Base-by-base conservation (phyloP, 2,113 vertebrate genomes). In the Onychorhynchus coronatus region DNA sequence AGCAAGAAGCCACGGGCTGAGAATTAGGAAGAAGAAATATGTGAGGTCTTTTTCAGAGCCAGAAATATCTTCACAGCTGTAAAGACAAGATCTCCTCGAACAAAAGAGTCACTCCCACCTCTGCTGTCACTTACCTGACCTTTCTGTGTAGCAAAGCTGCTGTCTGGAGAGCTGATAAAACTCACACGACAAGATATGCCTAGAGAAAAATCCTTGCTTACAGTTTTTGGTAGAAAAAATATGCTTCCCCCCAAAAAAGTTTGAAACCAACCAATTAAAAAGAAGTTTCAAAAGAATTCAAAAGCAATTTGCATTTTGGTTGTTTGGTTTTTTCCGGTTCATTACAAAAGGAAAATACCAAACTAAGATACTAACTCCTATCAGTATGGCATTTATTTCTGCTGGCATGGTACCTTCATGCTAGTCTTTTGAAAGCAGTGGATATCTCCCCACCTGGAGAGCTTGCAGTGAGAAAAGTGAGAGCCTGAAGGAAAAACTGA, bases 161-260 rank as follows among this genome's bases (percentile, higher is more conserved):
- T 28, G 4, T 24, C 66, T 85, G 68, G 52, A 78, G n/a, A 92
- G 39, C 52, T 61, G 88, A 85, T 68, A 85, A 92, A 72, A 68
- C 56, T 76, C 53, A 42, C n/a, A 30, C 33, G 58, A 25, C 30
- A 56, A 80, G 47, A 73, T 20, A 66, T 6, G 28, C 49, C 83
- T 70, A 25, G 28, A 58, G 37, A 91, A 70, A 89, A 92, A 73
- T 28, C 41, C 37, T 73, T 47, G 16, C 25, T 88, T 39, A 30
- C 8, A 41, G 35, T 33, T 66, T 83, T 88, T 50, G 23, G 73
- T 55, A 50, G 42, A 62, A 87, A 74, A 33, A 63, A 55, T 12
- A 44, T 5, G 3, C 6, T 71, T 49, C 1, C 11, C 5, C 0
- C 0, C 22, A 2, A 3, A 42, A 66, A 65, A 66, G 5, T 23